A percentile compares a stretch with the other conserved stretches of the same genome.
Evolutionary conservation across 92 coral and sea anemone genomes (phyloP).

Genomic region (Galaxea fascicularis): DNA sequence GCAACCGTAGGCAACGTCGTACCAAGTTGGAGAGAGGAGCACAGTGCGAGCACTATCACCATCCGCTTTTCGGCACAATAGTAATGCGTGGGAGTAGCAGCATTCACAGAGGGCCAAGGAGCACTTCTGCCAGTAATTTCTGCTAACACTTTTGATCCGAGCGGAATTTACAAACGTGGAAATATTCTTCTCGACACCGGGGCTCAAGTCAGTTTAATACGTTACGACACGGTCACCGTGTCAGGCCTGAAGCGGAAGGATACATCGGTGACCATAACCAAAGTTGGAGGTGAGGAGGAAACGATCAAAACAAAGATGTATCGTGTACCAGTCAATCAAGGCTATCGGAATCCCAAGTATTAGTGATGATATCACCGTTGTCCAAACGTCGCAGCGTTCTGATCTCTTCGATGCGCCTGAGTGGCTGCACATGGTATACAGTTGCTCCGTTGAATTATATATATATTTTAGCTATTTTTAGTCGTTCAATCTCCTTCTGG

Average conservation of each 20-base stretch:
- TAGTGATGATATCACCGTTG: too few species aligned
- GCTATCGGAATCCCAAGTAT: too few species aligned
- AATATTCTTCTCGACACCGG: conserved; percentile 55
- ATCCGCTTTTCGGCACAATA: conserved; percentile 67
- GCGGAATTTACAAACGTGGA: conserved; percentile 29
- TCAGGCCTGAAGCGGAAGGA: conserved; percentile 54
- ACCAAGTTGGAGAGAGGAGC: conserved; percentile 10
- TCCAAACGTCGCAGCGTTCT: too few species aligned
- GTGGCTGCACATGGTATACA: too few species aligned
- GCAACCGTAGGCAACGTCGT: conserved; percentile 32
- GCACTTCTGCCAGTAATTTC: conserved; percentile 52
- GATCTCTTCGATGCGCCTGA: too few species aligned
- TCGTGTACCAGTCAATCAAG: conserved; percentile 52
- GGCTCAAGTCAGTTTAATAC: conserved; percentile 57
- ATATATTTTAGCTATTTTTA: too few species aligned
- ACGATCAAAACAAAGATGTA: conserved; percentile 53
- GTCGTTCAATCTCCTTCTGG: too few species aligned
- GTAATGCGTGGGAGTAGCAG: conserved; percentile 50
- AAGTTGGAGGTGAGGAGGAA: conserved; percentile 74
- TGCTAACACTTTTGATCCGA: conserved; percentile 34
- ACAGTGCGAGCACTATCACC: conserved; percentile 44
- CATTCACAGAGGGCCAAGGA: conserved; percentile 16
- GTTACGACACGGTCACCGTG: conserved; percentile 60
- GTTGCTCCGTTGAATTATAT: too few species aligned
- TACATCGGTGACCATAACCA: conserved; percentile 50